Percentiles rank a stretch among this genome's conserved stretches.
Evolutionary conservation across 30 jellyfish, hydroid and myxozoan genomes (phyloP).

Genomic region (Aurelia coerulea): DNA sequence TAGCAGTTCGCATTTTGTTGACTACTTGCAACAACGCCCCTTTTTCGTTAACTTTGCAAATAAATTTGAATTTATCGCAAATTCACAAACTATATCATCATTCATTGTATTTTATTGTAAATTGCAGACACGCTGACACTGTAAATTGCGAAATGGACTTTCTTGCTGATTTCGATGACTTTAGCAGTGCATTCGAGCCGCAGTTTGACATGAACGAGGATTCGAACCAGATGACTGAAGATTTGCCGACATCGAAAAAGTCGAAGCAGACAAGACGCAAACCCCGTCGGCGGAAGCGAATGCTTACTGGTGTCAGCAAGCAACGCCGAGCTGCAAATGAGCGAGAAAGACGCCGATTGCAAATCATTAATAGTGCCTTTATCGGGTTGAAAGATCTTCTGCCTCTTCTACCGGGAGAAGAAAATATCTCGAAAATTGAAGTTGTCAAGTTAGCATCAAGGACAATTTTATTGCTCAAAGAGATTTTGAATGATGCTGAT

Average conservation of each 20-base stretch:
- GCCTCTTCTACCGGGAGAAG: conserved; percentile 88
- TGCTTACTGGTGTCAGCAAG: conserved; percentile 93
- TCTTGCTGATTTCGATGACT: conserved; percentile 71
- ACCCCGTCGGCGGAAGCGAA: conserved; percentile 86
- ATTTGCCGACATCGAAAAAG: conserved; percentile 48
- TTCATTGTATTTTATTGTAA: not conserved
- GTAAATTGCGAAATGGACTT: conserved; percentile 34
- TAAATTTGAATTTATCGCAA: not conserved
- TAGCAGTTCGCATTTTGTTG: conserved; percentile 7
- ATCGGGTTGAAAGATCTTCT: conserved; percentile 73
- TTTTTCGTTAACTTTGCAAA: not conserved
- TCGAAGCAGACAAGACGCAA: conserved; percentile 62
- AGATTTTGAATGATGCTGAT: conserved; percentile 60
- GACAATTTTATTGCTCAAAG: conserved; percentile 67
- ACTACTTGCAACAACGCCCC: conserved; percentile 61
- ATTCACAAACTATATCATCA: not conserved
- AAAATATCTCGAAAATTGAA: conserved; percentile 87
- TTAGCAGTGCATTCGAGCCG: conserved; percentile 44
- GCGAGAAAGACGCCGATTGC: conserved; percentile 86
- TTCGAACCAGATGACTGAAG: conserved; percentile 58
- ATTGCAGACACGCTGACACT: too few species aligned
- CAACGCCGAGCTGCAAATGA: conserved; percentile 96
- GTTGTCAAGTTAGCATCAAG: conserved; percentile 86
- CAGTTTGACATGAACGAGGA: conserved; percentile 42
- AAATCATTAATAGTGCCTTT: conserved; percentile 81